phyloP scores from a whole-genome alignment of 1,140 invertebrate genomes.

The Pachypsylla venusta region DNA sequence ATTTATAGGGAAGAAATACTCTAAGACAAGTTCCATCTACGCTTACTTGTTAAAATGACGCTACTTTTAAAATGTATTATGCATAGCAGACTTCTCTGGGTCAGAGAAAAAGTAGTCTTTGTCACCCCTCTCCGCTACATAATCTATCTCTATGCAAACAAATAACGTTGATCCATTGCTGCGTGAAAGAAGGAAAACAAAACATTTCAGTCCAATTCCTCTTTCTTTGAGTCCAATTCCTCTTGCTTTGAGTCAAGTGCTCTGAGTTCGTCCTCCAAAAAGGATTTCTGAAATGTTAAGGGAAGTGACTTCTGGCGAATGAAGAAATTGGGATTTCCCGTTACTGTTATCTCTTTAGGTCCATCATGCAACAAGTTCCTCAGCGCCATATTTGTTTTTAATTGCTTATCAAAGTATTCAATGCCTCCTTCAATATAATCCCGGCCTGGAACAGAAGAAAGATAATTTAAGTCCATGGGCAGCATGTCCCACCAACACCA shows the following conservation, averaged over 20 bases:
- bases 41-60: too few species aligned
- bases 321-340: constrained; percentile 51
- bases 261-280: constrained; percentile 34
- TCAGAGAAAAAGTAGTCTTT: too few species aligned
- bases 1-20: too few species aligned
- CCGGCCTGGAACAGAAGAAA: constrained; percentile 27
- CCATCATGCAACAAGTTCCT: constrained; percentile 41
- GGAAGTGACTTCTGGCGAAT: constrained; percentile 45
- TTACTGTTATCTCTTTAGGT: constrained; percentile 34
- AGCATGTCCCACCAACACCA: too few species aligned
- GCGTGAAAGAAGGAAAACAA: constrained; percentile 22
- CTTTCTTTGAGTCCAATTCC: too few species aligned
- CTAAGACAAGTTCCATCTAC: too few species aligned
- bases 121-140: too few species aligned
- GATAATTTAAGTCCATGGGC: neutral
- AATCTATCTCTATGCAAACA: too few species aligned
- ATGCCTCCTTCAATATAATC: constrained; percentile 52
- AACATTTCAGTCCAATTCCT: constrained; percentile 21
- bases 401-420: constrained; percentile 54
- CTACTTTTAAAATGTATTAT: too few species aligned
- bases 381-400: constrained; percentile 54
- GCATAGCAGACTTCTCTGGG: too few species aligned
- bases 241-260: neutral
- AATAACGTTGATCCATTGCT: too few species aligned
- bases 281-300: constrained; percentile 42